Percentiles rank a stretch among this genome's conserved stretches.
Evolutionary conservation across 2,797 vertebrate genomes (phyloP).

Genomic region (Poeciliopsis turneri): DNA sequence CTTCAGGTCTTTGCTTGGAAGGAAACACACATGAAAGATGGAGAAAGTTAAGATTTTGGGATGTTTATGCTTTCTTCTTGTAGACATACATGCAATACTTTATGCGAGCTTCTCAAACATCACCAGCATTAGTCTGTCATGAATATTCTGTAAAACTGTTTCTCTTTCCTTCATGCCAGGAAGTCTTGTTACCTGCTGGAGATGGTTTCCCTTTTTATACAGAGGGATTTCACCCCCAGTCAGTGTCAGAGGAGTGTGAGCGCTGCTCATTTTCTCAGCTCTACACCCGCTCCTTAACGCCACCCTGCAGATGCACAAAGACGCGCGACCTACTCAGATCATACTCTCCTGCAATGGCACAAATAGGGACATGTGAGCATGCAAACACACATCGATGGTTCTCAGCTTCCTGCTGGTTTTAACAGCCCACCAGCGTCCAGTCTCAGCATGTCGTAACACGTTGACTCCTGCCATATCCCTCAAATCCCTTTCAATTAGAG

Average conservation of each 20-base stretch:
- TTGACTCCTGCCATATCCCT: constrained; percentile 76
- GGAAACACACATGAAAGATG: constrained; percentile 28
- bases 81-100: constrained; percentile 27
- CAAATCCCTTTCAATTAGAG: constrained; percentile 84
- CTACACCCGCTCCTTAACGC: constrained; percentile 36
- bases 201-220: constrained; percentile 54
- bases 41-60: constrained; percentile 31
- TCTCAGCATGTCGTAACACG: constrained; percentile 67
- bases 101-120: constrained; percentile 30
- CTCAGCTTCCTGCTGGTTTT: constrained; percentile 74
- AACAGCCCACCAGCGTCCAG: constrained; percentile 77
- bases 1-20: constrained; percentile 21
- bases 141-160: constrained; percentile 71
- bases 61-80: constrained; percentile 38
- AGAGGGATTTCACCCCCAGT: constrained; percentile 52
- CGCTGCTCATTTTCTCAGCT: constrained; percentile 51
- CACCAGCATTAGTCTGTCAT: constrained; percentile 50
- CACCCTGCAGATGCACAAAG: constrained; percentile 36
- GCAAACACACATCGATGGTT: constrained; percentile 58
- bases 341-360: constrained; percentile 22
- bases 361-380: constrained; percentile 36
- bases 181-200: constrained; percentile 71
- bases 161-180: constrained; percentile 54
- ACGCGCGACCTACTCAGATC: constrained; percentile 34
- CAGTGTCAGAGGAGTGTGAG: constrained; percentile 48